Evolutionary conservation across 2,113 vertebrate species (phyloP), one percentile per base, ranked within the genome.

Genomic region (Coptodon bakossiorum): DNA sequence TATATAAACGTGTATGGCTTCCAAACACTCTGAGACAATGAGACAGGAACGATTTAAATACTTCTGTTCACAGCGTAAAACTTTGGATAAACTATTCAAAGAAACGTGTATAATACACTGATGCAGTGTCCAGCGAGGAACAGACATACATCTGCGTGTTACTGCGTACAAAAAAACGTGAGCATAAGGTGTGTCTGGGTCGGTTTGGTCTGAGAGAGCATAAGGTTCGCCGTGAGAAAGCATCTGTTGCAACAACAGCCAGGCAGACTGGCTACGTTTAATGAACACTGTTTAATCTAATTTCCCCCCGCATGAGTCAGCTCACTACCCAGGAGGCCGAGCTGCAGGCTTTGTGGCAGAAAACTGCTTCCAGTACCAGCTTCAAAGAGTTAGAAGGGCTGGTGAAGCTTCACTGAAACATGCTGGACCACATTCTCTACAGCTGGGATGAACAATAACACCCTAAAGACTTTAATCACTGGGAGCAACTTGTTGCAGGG

Each of bases 161-260:
- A 83, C 83, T 90, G 76, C 57, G 31, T 93, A 90, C 16, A 86
- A 86, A 89, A 48, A 48, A 43, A 7, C 17, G 84, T 88, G 56
- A 80, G 80, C 48, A 87, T 91, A 66, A 92, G 87, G 91, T 85
- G 54, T 87, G 89, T 84, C 13, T 16, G 80, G 89, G 66, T 52
- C 4, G 66, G 91, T 90, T 91, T 91, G 88, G 91, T 92, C 82
- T 88, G 84, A 92, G 80, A 86, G 89, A 87, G 89, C 81, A 12
- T 85, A 82, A 90, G 88, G 90, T 88, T 91, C 40, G 4, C 85
- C 36, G 81, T 89, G 84, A 92, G 76, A 45, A 57, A 88, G 50
- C 82, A 79, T 90, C 88, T 73, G 87, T 57, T 84, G 85, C 85
- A 53, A 8, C 78, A 43, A 7, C 79, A 38, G 76, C 61, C 82